These are phyloP conservation scores for Hexactinellida sp. DNA, from an alignment of 37 sponge, comb jelly and placozoan species.

Conservation along the genomic window DNA sequence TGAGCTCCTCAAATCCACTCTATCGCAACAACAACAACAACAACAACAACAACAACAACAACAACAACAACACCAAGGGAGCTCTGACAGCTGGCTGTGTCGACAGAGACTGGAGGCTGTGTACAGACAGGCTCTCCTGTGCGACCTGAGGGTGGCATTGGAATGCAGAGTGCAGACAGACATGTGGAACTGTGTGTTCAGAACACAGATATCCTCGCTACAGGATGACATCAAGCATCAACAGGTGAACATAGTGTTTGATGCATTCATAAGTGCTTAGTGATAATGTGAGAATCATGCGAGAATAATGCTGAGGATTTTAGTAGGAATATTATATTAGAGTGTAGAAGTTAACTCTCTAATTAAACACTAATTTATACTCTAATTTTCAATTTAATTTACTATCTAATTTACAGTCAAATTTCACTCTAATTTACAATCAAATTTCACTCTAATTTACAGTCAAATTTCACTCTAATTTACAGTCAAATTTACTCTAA, in stretches of 20 bases:
- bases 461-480: too few species aligned
- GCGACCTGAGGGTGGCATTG: background rate
- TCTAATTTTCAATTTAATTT: too few species aligned
- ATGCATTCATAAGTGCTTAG: too few species aligned
- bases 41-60: background rate
- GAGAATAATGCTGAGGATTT: too few species aligned
- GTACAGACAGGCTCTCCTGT: background rate
- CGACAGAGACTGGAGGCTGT: conserved; percentile 3
- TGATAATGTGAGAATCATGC: too few species aligned
- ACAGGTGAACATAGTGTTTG: background rate
- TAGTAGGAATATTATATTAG: too few species aligned
- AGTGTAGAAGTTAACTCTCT: too few species aligned
- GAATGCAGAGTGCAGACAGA: background rate
- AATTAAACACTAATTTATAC: too few species aligned
- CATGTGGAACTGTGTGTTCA: background rate
- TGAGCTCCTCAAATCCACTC: conserved; percentile 9
- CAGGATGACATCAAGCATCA: background rate
- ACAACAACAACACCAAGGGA: background rate
- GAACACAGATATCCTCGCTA: background rate
- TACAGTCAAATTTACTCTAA: too few species aligned
- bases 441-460: too few species aligned
- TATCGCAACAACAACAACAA: background rate
- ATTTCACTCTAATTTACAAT: too few species aligned
- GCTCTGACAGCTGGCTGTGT: background rate
- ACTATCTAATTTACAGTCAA: too few species aligned